Evolutionary conservation across 2,888 invertebrate genomes (phyloP).

Genomic region (Thelaira solivaga): DNA sequence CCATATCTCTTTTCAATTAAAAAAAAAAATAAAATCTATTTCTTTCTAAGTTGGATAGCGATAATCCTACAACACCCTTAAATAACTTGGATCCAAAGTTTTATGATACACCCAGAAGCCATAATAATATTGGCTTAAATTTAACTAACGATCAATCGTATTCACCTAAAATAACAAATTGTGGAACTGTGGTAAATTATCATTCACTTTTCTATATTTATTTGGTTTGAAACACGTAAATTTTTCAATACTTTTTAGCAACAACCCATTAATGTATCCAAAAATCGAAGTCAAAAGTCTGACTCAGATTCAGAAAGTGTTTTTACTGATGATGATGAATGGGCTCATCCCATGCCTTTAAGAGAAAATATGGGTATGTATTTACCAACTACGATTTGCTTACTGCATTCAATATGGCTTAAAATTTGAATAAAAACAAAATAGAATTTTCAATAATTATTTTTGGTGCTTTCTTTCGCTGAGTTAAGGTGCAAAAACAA

Average conservation of each 20-base stretch:
- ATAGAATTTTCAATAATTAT: no score
- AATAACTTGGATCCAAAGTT: conserved; percentile 79
- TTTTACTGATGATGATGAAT: conserved; percentile 84
- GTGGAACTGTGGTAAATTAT: conserved; percentile 71
- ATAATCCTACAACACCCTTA: conserved; percentile 73
- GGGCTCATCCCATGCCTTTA: conserved; percentile 79
- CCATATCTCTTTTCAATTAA: not conserved
- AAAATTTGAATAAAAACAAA: no score
- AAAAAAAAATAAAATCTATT: not conserved
- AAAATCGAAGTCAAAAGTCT: conserved; percentile 71
- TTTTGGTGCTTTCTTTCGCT: no score
- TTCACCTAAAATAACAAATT: conserved; percentile 77
- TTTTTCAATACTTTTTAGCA: conserved; percentile 68
- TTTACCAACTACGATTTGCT: no score
- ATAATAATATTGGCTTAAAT: conserved; percentile 76
- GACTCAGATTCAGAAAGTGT: conserved; percentile 84
- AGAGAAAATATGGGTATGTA: conserved; percentile 75
- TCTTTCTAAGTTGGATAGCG: conserved; percentile 64
- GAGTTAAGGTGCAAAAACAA: no score
- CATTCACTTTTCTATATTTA: not conserved
- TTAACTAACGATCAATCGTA: conserved; percentile 77
- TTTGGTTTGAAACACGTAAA: not conserved
- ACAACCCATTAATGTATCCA: conserved; percentile 62
- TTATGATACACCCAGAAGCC: conserved; percentile 78
- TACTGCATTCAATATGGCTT: no score